phyloP scores from a whole-genome alignment of 2,888 invertebrate genomes.

The Drepana falcataria region DNA sequence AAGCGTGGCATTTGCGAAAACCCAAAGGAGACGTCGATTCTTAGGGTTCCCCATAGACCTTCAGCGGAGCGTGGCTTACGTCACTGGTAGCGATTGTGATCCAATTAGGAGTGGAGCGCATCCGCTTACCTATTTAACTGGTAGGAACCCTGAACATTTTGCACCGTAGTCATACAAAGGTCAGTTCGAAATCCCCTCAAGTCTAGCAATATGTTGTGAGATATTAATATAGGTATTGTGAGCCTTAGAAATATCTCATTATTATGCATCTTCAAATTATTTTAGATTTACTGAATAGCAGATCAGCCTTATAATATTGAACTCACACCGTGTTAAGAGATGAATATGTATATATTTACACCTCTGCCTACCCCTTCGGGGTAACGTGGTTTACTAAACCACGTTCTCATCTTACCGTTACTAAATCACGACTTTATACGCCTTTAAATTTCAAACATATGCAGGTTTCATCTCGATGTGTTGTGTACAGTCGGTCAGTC shows the following conservation, averaged over 20 bases:
- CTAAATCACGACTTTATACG: too few relatives aligned
- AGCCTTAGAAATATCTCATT: slow-evolving; percentile 18
- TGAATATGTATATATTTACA: too few relatives aligned
- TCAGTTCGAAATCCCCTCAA: slow-evolving; percentile 21
- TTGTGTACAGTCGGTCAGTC: too few relatives aligned
- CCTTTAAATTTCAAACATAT: too few relatives aligned
- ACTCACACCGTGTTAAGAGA: too few relatives aligned
- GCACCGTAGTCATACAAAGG: slow-evolving; percentile 31
- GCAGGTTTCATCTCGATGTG: too few relatives aligned
- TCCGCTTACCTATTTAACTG: slow-evolving; percentile 69
- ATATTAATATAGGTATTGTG: neutral
- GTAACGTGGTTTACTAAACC: too few relatives aligned
- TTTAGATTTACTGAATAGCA: too few relatives aligned
- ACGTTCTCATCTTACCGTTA: too few relatives aligned
- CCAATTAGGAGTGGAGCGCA: slow-evolving; percentile 67
- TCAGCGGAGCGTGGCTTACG: slow-evolving; percentile 51
- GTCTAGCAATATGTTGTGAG: slow-evolving; percentile 2
- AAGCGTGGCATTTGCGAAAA: slow-evolving; percentile 35
- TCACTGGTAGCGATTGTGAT: slow-evolving; percentile 65
- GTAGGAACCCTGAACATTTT: slow-evolving; percentile 53
- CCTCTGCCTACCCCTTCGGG: too few relatives aligned
- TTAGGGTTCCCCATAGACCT: slow-evolving; percentile 37
- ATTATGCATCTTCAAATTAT: slow-evolving; percentile 10
- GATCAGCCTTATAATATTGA: too few relatives aligned
- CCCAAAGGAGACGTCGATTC: slow-evolving; percentile 41